phyloP scores from a whole-genome alignment of 2,888 invertebrate genomes.

The Pterostichus niger region DNA sequence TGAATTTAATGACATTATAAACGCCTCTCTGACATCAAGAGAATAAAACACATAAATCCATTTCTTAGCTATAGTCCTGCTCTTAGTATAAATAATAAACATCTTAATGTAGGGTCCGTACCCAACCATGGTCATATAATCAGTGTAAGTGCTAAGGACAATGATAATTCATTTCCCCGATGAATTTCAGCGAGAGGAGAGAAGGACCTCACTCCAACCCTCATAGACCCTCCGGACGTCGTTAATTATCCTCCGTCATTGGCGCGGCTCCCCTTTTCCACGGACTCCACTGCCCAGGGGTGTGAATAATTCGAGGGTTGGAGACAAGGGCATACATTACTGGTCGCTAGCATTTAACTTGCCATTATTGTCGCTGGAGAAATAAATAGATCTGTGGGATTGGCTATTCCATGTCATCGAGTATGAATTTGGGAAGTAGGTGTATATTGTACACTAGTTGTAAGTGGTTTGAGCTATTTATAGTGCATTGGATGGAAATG shows the following conservation, averaged over 20 bases:
- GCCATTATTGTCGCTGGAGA: constrained; percentile 10
- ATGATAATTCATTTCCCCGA: constrained; percentile 63
- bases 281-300: constrained; percentile 18
- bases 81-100: constrained; percentile 48
- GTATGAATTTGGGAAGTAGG: not conserved
- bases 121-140: constrained; percentile 30
- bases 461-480: too few relatives aligned
- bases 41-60: constrained; percentile 35
- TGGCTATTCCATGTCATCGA: constrained; percentile 1
- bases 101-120: constrained; percentile 31
- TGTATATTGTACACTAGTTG: not conserved
- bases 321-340: constrained; percentile 9
- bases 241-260: constrained; percentile 38
- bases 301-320: constrained; percentile 4
- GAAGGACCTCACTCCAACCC: not conserved
- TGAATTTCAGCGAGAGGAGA: constrained; percentile 41
- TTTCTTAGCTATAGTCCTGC: constrained; percentile 17
- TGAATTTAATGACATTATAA: constrained; percentile 19
- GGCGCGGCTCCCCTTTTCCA: not conserved
- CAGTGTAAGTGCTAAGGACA: constrained; percentile 60
- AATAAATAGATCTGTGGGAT: not conserved
- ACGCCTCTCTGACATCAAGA: too few relatives aligned
- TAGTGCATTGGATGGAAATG: too few relatives aligned
- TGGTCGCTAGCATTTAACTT: not conserved
- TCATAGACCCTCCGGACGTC: constrained; percentile 41